Evolutionary conservation across 2,888 invertebrate genomes (phyloP), one percentile per base, ranked within the genome.

Genomic region (Tanypteryx hageni): DNA sequence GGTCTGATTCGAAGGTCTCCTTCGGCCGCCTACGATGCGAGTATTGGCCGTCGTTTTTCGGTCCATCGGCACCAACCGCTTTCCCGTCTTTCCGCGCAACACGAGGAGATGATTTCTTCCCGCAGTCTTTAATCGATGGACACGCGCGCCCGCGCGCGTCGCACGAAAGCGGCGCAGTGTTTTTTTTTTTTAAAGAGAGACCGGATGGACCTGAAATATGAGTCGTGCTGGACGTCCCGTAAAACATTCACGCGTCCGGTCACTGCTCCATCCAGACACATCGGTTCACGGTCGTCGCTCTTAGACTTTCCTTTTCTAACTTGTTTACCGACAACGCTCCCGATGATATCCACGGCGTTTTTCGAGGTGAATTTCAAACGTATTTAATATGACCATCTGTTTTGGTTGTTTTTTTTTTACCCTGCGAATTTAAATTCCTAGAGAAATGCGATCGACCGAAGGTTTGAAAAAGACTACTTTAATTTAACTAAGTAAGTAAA

Each of bases 191-290:
- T 13, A 27, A 44, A n/a, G 22, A 16, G 64, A 22, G 27, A 76
- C 76, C 27, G 76, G 76, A 76, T 76, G 22, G 76, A 76, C 76
- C 76, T 76, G 76, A 27, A 76, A 76, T 27, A 22, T 13, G 76
- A 76, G n/a, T n/a, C n/a, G n/a, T n/a, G 9, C 68, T 68, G 9
- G 68, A 68, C 76, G 76, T 27, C 76, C 22, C 18, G 22, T 9
- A 76, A 76, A 76, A 76, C 22, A 76, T 76, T 27, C 5, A 22
- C 76, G 76, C 76, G 27, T 44, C 76, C 11, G 76, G 76, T 76
- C 76, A 27, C 22, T 76, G 22, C 76, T 76, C 76, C 68, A 13
- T 22, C 14, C 11, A 13, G 22, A 27, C 22, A 76, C 13, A 3
- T 13, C 13, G 22, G 76, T 27, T 27, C 18, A 18, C 64, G 16